Evolutionary conservation across 1,140 invertebrate species (phyloP), one percentile per base, ranked within the genome.

Genomic region (Zaprionus taronus): DNA sequence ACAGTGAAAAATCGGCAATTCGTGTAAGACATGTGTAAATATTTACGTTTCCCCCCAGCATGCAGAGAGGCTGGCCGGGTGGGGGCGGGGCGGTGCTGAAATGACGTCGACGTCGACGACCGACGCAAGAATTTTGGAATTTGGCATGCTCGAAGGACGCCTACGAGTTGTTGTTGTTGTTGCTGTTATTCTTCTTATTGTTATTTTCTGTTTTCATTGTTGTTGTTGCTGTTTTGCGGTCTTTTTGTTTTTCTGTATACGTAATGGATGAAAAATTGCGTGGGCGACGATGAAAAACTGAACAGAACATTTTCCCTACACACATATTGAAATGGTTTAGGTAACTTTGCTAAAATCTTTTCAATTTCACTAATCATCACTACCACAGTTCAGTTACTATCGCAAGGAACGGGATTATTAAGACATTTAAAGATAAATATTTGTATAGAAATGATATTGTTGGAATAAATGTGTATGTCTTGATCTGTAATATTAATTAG

Each of bases 81-180:
- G 31, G 15, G 5, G 11, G 7, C 4, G 56, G 56, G 15, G 2
- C 4, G 56, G 31, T 17, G 15, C 44, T 47, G 55, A 79, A 83
- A 70, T 89, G 83, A 86, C 83, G 83, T 83, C 69, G 83, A 86
- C 77, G 83, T 86, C 83, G 83, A 81, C 85, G 85, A 87, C 85
- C 83, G 83, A 84, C 83, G 83, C 83, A 87, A 87, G 83, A 87
- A 87, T 87, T 87, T 87, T 87, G 83, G 83, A 87, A 87, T 87
- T 89, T 84, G 83, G 84, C 83, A 89, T 84, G 84, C 73, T 78
- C 68, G 83, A 87, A 87, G 83, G 83, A 87, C 83, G 84, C 85
- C 84, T 64, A 84, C 74, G 61, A 80, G 77, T 83, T 71, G 75
- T 68, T 80, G 69, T 68, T 80, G 69, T 71, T 71, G 60, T 80